Evolutionary conservation across 2,797 vertebrate species (phyloP), one percentile per base, ranked within the genome.

Genomic region (Cercopithecus diana): DNA sequence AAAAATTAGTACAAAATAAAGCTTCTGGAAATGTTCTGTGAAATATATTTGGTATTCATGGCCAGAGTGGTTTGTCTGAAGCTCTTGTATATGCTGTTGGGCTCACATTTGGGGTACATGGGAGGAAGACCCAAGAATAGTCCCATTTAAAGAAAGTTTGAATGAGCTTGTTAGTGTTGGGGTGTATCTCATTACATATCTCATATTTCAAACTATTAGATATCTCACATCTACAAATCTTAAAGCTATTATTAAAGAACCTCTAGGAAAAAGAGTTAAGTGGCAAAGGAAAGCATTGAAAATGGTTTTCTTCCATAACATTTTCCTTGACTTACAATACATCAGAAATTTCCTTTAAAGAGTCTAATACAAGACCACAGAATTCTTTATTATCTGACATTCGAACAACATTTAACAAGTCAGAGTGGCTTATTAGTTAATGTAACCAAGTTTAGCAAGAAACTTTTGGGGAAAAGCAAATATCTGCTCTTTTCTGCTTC

Each of bases 401-500:
- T 79, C 39, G 19, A 87, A 75, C 30, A 57, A 86, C 1, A 4
- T 55, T 84, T 70, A 24, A 73, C 33, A 48, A 39, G 30, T 82
- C 52, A 88, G 61, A 91, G 55, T 58, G 41, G 52, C 72, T 26
- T 76, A 57, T 61, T 80, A 50, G 41, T 87, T 96, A 88, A 84
- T 41, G 57, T 50, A 95, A 61, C 33, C 19, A 84, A 45, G 22
- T 50, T 88, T 76, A 89, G 48, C 30, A 22, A 83, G 55, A 61
- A 97, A 86, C 52, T 93, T 81, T 91, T 86, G 26, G 45, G 17
- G 55, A 13, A 33, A 95, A 81, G 22, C 33, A 92, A n/a, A 50
- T 67, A n/a, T n/a, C 28, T 39, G n/a, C 36, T 93, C 20, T 96
- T 81, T 79, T 67, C n/a, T 82, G 11, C 77, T 97, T 82, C 83